phyloP scores from a whole-genome alignment of 2,113 vertebrate genomes.

The Balaenoptera acutorostrata region DNA sequence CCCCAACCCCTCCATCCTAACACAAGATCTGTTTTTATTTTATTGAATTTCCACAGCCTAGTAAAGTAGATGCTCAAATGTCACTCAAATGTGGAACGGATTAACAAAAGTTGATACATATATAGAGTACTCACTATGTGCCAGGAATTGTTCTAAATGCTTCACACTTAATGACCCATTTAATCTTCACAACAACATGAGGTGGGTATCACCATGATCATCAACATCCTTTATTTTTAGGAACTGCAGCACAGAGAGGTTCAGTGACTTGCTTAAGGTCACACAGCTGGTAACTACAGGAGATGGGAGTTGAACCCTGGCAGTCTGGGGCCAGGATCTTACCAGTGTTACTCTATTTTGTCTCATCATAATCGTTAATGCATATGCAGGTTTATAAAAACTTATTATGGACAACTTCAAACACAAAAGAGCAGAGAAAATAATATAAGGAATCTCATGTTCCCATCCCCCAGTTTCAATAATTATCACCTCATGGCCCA shows the following conservation, averaged over 20 bases:
- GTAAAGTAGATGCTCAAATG: neutral
- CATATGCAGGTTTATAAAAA: neutral
- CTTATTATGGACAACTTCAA: neutral
- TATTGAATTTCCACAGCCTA: neutral
- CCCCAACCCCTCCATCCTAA: neutral
- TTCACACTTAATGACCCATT: neutral
- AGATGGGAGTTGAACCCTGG: neutral
- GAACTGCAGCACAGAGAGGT: neutral
- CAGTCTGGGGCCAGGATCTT: neutral
- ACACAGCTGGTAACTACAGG: neutral
- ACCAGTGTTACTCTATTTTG: neutral
- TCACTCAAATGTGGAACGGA: neutral
- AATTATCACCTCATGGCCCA: neutral
- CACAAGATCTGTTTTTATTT: neutral
- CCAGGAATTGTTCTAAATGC: neutral
- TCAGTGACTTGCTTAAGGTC: neutral
- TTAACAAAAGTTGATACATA: neutral
- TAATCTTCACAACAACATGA: neutral
- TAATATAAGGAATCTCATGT: neutral
- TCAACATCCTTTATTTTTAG: neutral
- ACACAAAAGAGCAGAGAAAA: constrained; percentile 3
- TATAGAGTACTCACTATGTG: neutral
- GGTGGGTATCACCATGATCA: neutral
- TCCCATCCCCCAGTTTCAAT: neutral
- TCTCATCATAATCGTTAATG: neutral